Evolutionary conservation across 2,888 invertebrate genomes (phyloP), one percentile per base, ranked within the genome.

Genomic region (Apamea monoglypha): DNA sequence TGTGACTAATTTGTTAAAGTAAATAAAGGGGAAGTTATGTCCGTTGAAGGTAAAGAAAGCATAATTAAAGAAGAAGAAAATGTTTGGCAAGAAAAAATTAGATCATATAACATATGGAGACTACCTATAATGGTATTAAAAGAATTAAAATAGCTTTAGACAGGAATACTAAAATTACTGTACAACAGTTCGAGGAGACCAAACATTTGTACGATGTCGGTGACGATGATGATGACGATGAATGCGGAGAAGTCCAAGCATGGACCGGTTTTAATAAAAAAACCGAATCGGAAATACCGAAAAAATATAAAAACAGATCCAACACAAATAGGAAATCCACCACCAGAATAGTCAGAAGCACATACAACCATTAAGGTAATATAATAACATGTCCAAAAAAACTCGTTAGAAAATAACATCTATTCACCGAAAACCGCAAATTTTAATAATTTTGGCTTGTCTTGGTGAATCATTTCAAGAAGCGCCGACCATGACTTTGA

Each of bases 401-500:
- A 59, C 56, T 77, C 1, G 36, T 73, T 74, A 50, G 59, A 80
- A 69, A 66, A 50, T 53, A 50, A 50, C 32, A 21, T 29, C 10
- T 59, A 74, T 44, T 59, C 36, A 50, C 44, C 47, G 16, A 66
- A 76, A 82, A 85, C 78, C 76, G 74, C 80, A 78, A 75, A 70
- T 61, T 76, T 73, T 74, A 76, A 77, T 80, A 53, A 69, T 6
- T 67, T 64, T 79, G 56, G 25, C 50, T 25, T 73, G 63, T 75
- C 68, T 82, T 73, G 18, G n/a, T 86, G 84, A 85, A 53, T 87
- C 88, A 87, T 69, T 64, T 59, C 4, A 3, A 16, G 32, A 78
- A 76, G 29, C 75, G 36, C 2, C 25, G 88, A n/a, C 87, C 88
- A n/a, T 87, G 86, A 88, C 87, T 86, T 83, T 87, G 87, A 81